Base-by-base conservation (phyloP, 2,113 vertebrate genomes). In the Xenopus laevis region DNA sequence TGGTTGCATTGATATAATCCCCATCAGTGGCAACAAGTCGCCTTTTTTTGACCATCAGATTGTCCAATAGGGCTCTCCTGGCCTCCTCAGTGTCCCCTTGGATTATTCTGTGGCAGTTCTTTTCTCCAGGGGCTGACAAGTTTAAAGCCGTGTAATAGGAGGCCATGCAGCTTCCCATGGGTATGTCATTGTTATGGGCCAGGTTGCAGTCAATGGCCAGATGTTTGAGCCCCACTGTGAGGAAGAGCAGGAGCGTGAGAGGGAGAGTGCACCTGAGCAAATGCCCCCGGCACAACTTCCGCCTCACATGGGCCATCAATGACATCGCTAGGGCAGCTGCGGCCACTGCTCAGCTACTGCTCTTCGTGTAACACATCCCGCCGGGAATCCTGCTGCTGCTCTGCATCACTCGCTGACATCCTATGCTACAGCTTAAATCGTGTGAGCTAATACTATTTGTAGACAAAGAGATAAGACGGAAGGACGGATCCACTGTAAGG, bases 1-100 rank as follows among this genome's bases (percentile, higher is more conserved):
- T 78, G 1, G 95, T 92, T 58, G 86, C 23, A n/a, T 89, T 87
- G 15, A 96, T 46, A 79, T 94, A 97, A 0, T 88, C 84, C 0
- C 10, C 4, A 3, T 93, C 89, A 0, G 83, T 79, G 13, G 89
- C 20, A 2, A 68, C 0, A 1, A 1, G 0, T 63, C 71, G 74
- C 44, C n/a, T 83, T 16, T 79, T 79, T 12, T 44, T 81, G 0
- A 2, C 2, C 21, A 91, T 81, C 57, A 96, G 76, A 1, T 65
- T 78, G 33, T 70, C 52, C 9, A 95, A 27, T 9, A 78, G 15
- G 0, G 71, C 71, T 2, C 80, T 0, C 20, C 18, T 62, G 33
- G 89, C 69, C 0, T 86, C 87, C 0, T 27, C 10, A 0, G 10
- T 10, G 3, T 95, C 85, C 3, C 93, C 95, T 18, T 5, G 79